Evolutionary conservation across 2,888 invertebrate species (phyloP).

Genomic region (Scaptomyza polygonia): DNA sequence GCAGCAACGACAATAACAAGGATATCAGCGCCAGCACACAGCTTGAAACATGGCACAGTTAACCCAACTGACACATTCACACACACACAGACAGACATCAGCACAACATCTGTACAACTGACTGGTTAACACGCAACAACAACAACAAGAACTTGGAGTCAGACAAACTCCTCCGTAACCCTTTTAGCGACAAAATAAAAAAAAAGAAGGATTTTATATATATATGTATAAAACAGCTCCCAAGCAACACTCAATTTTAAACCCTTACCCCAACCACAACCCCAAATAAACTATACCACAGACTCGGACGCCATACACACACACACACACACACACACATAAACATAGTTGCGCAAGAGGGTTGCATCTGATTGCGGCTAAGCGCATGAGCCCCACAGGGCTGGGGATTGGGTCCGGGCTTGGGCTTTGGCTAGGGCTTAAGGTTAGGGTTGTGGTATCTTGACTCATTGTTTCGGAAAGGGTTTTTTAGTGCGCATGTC

Average conservation of each 20-base stretch:
- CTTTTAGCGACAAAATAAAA: conserved; percentile 18
- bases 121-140: conserved; percentile 18
- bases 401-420: conserved; percentile 9
- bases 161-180: conserved; percentile 29
- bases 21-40: conserved; percentile 52
- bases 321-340: conserved; percentile 11
- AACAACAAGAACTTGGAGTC: conserved; percentile 21
- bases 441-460: conserved; percentile 44
- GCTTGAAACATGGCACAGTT: conserved; percentile 52
- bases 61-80: conserved; percentile 51
- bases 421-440: background rate
- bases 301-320: conserved; percentile 9
- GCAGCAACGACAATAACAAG: conserved; percentile 51
- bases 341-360: conserved; percentile 43
- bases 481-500: conserved; percentile 38
- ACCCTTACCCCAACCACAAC: conserved; percentile 1
- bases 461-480: conserved; percentile 5
- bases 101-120: conserved; percentile 46
- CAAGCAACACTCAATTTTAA: background rate
- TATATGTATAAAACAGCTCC: conserved; percentile 7
- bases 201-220: background rate
- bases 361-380: conserved; percentile 39
- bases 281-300: conserved; percentile 28
- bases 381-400: conserved; percentile 33
- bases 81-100: too few relatives aligned